A percentile compares a stretch with the other conserved stretches of the same genome.
Evolutionary conservation across 2,888 invertebrate genomes (phyloP).

Genomic region (Aleiodes leptofemur): DNA sequence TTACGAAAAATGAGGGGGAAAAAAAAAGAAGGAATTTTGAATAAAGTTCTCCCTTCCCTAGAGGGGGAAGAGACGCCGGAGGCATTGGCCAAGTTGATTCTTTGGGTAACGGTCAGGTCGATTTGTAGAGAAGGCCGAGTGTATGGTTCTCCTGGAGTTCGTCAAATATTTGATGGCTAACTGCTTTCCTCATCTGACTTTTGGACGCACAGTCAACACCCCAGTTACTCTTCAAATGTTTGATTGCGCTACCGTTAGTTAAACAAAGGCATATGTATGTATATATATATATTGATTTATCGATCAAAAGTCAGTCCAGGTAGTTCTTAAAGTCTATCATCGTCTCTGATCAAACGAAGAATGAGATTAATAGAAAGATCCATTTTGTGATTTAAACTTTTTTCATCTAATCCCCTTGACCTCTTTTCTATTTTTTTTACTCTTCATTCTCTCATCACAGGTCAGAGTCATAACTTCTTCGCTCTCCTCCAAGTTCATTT

Average conservation of each 20-base stretch:
- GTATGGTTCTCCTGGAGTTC: constrained; percentile 51
- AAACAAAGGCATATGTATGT: background rate
- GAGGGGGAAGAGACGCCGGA: constrained; percentile 31
- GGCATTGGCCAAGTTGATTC: constrained; percentile 31
- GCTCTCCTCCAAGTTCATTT: constrained; percentile 7
- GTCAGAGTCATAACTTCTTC: constrained; percentile 18
- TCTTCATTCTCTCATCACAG: too few species aligned
- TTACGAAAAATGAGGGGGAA: too few species aligned
- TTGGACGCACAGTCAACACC: constrained; percentile 53
- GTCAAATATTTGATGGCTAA: constrained; percentile 58
- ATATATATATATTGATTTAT: background rate
- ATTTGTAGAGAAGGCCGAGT: background rate
- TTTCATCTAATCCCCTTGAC: constrained; percentile 21
- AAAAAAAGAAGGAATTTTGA: too few species aligned
- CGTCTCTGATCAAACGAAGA: constrained; percentile 12
- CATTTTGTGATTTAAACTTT: constrained; percentile 20
- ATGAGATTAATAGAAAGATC: constrained; percentile 3
- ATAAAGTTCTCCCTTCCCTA: too few species aligned
- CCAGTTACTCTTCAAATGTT: constrained; percentile 54
- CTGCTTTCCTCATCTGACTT: constrained; percentile 56
- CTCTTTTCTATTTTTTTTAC: background rate
- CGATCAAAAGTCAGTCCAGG: background rate
- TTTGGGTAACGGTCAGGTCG: constrained; percentile 20
- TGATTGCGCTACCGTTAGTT: constrained; percentile 50
- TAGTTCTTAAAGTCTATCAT: constrained; percentile 12